phyloP scores from a whole-genome alignment of 2,113 vertebrate species.

The Anguilla japonica region DNA sequence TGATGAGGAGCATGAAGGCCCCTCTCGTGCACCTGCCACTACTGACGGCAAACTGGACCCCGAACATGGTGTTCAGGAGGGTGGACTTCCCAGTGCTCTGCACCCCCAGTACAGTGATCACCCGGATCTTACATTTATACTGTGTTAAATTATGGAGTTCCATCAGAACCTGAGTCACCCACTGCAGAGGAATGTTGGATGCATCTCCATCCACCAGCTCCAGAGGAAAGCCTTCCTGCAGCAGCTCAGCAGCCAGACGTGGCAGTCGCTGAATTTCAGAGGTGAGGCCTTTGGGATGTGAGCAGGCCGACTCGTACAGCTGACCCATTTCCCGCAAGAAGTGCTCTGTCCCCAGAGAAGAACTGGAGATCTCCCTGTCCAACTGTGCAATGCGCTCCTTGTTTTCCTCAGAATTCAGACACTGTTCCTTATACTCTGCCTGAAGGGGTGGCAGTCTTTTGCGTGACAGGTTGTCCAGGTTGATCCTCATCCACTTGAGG shows the following conservation, averaged over 20 bases:
- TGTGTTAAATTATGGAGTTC: constrained; percentile 49
- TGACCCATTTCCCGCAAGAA: constrained; percentile 62
- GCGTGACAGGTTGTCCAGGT: too few relatives aligned
- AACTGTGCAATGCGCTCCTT: constrained; percentile 45
- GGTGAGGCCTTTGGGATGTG: background rate
- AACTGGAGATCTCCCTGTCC: constrained; percentile 51
- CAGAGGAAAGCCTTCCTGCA: constrained; percentile 58
- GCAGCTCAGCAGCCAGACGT: constrained; percentile 51
- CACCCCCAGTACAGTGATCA: too few relatives aligned
- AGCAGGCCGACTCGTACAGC: constrained; percentile 53
- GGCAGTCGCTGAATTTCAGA: constrained; percentile 35
- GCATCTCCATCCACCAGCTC: constrained; percentile 61
- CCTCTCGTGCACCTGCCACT: too few relatives aligned
- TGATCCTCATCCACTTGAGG: too few relatives aligned
- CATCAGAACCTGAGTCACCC: constrained; percentile 46
- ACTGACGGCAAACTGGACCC: too few relatives aligned
- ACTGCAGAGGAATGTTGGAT: constrained; percentile 51
- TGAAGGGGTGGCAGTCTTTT: too few relatives aligned
- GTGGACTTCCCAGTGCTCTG: too few relatives aligned
- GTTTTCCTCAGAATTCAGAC: constrained; percentile 22
- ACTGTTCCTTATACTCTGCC: too few relatives aligned
- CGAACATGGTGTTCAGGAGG: too few relatives aligned
- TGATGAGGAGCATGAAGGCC: too few relatives aligned
- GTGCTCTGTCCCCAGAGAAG: constrained; percentile 61
- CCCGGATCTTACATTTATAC: constrained; percentile 15